Base-by-base conservation (phyloP, 2,113 vertebrate species). In the Chionomys nivalis region DNA sequence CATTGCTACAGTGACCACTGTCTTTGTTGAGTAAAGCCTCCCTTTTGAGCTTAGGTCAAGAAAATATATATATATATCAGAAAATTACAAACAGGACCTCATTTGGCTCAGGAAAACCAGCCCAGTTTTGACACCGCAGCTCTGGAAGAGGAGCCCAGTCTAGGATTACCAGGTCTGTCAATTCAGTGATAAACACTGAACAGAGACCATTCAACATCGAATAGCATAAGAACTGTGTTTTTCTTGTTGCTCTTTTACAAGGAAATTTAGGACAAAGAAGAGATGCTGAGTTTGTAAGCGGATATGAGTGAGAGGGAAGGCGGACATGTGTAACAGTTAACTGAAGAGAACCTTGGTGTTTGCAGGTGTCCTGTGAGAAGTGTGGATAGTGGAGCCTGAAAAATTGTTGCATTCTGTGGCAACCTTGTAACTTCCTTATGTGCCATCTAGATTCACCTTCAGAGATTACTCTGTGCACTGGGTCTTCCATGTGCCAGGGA, bases 401-500 rank as follows among this genome's bases (percentile, higher is more conserved):
- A 36, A 2, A 26, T 2, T 83, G 24, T 4, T 65, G 1, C 0
- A 44, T 5, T 26, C 65, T 55, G 21, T 3, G 0, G 42, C 3
- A 0, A 42, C 63, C 4, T 52, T 52, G 13, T 23, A 44, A 31
- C 10, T 49, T 42, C 13, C 33, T n/a, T n/a, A n/a, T n/a, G n/a
- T n/a, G n/a, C n/a, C n/a, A n/a, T n/a, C 6, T 19, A 42, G 23
- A 86, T 92, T 86, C 58, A 65, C 14, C 5, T 65, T 47, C 13
- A 47, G 33, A 1, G 6, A 0, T 7, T 47, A n/a, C 13, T 7
- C 2, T 7, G 70, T 24, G 78, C 16, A 0, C 12, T 26, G 11
- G 19, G 2, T 65, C 55, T 31, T 0, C 5, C 39, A 47, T 55
- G 2, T 10, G 5, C 31, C 42, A 21, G 42, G 13, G 14, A 39